These are phyloP conservation scores for Artibeus jamaicensis DNA, from an alignment of 2,797 vertebrate species.

Conservation along the genomic window DNA sequence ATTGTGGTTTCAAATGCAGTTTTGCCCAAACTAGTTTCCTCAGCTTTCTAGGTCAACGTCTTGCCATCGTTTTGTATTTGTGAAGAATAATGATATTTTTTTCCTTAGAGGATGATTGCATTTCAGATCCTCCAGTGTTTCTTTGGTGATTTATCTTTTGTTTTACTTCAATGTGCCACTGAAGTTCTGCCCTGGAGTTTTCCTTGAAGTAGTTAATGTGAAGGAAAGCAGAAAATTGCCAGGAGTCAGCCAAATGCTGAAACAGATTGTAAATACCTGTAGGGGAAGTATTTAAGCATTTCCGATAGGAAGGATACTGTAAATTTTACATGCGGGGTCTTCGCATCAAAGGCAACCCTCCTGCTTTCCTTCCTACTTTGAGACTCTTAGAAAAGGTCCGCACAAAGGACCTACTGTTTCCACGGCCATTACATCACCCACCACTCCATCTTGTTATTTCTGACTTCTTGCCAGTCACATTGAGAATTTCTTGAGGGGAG, in stretches of 20 bases:
- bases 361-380: slow-evolving; percentile 76
- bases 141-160: slow-evolving; percentile 65
- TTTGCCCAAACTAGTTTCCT: slow-evolving; percentile 33
- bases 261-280: slow-evolving; percentile 57
- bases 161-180: slow-evolving; percentile 61
- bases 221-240: slow-evolving; percentile 66
- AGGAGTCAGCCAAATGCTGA: slow-evolving; percentile 68
- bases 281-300: slow-evolving; percentile 66
- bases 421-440: slow-evolving; percentile 79
- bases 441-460: slow-evolving; percentile 82
- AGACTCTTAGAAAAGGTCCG: slow-evolving; percentile 77
- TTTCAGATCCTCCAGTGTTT: slow-evolving; percentile 40
- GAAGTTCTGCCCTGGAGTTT: slow-evolving; percentile 23
- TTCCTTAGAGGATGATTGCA: neutral
- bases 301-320: slow-evolving; percentile 70
- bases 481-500: slow-evolving; percentile 77
- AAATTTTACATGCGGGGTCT: slow-evolving; percentile 63
- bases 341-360: slow-evolving; percentile 72
- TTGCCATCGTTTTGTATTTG: slow-evolving; percentile 45
- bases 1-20: slow-evolving; percentile 24
- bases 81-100: slow-evolving; percentile 28
- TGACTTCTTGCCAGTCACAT: slow-evolving; percentile 84
- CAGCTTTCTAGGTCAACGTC: neutral
- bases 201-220: slow-evolving; percentile 39
- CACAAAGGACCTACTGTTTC: slow-evolving; percentile 84